Base-by-base conservation (phyloP, 2,888 invertebrate genomes). In the Agrotis puta region DNA sequence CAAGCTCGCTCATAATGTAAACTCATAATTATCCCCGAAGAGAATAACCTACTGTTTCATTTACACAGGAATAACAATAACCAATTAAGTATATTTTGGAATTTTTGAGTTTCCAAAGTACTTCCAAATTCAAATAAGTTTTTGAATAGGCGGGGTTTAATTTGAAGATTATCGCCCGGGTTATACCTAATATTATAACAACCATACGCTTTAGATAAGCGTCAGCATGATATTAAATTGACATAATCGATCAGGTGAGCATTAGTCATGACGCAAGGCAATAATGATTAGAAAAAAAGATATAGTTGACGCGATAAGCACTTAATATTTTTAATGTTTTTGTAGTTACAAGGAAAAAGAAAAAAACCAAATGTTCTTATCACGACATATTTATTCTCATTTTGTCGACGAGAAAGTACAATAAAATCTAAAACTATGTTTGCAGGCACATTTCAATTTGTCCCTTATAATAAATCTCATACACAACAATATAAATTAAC, bases 401-500 rank as follows among this genome's bases (percentile, higher is more conserved):
- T 71, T 61, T 48, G 59, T 79, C 64, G 51, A 64, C 57, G 64
- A 69, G 22, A 82, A 63, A 69, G 33, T 82, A 82, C 73, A 83
- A 70, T 83, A 79, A 71, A 68, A 68, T 74, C 71, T 85, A 64
- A 58, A 73, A 74, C 76, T 71, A 76, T 71, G 53, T 68, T 62
- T 70, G 33, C 57, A 78, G 74, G 76, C 70, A 75, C 81, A 66
- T 71, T 64, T 53, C 43, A 71, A 61, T 43, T 39, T 65, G 56
- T 65, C 57, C 63, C 53, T 48, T 83, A 68, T 70, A 70, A 53
- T 64, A 68, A 69, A 22, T n/a, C n/a, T 74, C 54, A 54, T 66
- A 64, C 54, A 53, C 68, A 85, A 79, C 65, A 70, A 50, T 74
- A 79, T 74, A 80, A 79, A 79, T 79, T 77, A 74, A 69, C 58